These are phyloP conservation scores for Helicoverpa armigera DNA, from an alignment of 1,140 invertebrate genomes.

Conservation along the genomic window DNA sequence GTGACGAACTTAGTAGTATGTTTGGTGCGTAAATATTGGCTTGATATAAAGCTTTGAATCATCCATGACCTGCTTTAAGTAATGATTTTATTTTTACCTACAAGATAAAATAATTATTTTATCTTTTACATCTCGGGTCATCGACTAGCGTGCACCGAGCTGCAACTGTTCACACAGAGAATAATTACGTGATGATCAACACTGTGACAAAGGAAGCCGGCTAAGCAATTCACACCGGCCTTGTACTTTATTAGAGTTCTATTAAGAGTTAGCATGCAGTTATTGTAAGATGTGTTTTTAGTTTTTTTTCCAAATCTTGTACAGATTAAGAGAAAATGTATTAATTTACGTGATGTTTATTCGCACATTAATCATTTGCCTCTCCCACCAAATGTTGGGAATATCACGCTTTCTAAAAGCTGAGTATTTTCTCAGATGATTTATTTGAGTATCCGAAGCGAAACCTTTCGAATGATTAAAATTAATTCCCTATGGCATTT, in stretches of 20 bases:
- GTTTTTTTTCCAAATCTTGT: background rate
- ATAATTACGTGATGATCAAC: constrained; percentile 26
- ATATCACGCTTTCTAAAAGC: background rate
- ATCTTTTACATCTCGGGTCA: constrained; percentile 31
- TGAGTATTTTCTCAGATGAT: background rate
- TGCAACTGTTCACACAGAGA: constrained; percentile 3
- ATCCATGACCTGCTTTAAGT: background rate
- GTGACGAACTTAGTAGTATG: too few species aligned
- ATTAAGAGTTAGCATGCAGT: background rate
- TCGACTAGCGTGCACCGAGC: constrained; percentile 33
- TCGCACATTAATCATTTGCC: too few species aligned
- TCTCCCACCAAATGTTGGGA: too few species aligned
- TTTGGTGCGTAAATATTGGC: background rate
- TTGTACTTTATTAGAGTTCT: constrained; percentile 3
- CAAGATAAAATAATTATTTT: background rate
- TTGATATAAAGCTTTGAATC: too few species aligned
- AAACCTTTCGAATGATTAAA: constrained; percentile 15
- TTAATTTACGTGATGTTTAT: too few species aligned
- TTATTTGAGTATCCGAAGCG: background rate
- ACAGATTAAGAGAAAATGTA: too few species aligned
- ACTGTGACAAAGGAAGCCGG: constrained; percentile 19
- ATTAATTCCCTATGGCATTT: constrained; percentile 8
- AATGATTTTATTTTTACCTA: background rate
- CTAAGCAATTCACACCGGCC: constrained; percentile 9
- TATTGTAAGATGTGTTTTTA: background rate